Conservation (phyloP, 2,888 invertebrate species). For the Macaria notata region DNA sequence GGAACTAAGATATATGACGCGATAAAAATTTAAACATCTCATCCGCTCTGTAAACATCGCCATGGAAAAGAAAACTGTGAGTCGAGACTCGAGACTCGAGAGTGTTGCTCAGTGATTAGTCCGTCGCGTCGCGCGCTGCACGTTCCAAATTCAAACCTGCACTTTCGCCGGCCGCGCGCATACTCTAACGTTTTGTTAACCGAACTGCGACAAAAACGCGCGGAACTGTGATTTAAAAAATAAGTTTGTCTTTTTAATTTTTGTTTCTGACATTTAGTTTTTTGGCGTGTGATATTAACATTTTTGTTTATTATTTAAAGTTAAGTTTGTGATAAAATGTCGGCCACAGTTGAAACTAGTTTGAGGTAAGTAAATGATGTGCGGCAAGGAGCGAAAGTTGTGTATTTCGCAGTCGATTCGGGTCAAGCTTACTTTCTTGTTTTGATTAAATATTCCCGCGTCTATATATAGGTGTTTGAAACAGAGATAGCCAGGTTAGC, state of each 20-base stretch:
- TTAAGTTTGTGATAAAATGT: slow-evolving; percentile 46
- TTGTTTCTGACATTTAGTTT: not conserved
- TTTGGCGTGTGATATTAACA: not conserved
- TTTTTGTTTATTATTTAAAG: not conserved
- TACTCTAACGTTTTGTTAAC: slow-evolving; percentile 14
- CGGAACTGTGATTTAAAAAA: slow-evolving; percentile 13
- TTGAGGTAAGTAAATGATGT: slow-evolving; percentile 59
- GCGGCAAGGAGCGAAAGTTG: slow-evolving; percentile 48
- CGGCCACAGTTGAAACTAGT: slow-evolving; percentile 68
- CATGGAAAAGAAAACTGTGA: slow-evolving; percentile 5
- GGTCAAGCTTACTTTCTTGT: slow-evolving; percentile 2
- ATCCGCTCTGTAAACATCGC: slow-evolving; percentile 28
- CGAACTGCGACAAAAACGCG: slow-evolving; percentile 7
- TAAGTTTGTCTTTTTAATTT: not conserved
- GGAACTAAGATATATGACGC: too few relatives aligned
- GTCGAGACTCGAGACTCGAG: not conserved
- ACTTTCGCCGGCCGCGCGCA: slow-evolving; percentile 9
- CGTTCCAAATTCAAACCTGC: slow-evolving; percentile 10
- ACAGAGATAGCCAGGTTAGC: too few relatives aligned
- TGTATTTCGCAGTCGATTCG: slow-evolving; percentile 22
- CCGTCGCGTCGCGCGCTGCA: slow-evolving; percentile 32
- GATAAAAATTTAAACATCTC: too few relatives aligned
- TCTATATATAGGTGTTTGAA: too few relatives aligned
- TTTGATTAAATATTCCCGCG: not conserved
- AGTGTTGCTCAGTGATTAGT: slow-evolving; percentile 31